Conservation (phyloP, 2,113 vertebrate genomes). For the Prietella phreatophila region DNA sequence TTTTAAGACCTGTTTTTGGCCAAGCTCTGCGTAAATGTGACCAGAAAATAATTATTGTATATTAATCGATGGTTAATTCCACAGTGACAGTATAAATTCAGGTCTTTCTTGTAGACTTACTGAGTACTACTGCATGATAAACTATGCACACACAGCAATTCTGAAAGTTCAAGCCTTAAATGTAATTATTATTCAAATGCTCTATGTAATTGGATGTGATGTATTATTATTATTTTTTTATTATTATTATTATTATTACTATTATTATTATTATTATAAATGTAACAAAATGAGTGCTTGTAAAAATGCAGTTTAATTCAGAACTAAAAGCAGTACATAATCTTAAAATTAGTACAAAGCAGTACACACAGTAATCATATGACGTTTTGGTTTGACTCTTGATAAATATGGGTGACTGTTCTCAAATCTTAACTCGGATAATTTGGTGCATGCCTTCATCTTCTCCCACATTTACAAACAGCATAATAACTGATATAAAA, state of each 20-base stretch:
- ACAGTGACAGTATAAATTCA: not conserved
- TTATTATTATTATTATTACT: not conserved
- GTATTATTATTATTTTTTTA: not conserved
- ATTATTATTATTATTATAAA: not conserved
- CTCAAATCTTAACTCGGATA: not conserved
- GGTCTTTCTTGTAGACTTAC: not conserved
- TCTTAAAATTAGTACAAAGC: slow-evolving; percentile 7
- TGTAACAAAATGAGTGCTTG: not conserved
- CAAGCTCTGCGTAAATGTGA: not conserved
- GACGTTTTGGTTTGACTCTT: not conserved
- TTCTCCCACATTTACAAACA: not conserved
- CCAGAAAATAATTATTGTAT: not conserved
- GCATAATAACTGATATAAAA: not conserved
- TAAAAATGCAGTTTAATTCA: not conserved
- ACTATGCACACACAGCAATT: not conserved
- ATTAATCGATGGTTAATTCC: not conserved
- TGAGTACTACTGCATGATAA: not conserved
- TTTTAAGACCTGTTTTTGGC: not conserved
- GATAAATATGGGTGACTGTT: not conserved
- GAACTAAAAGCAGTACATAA: not conserved
- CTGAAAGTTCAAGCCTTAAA: not conserved
- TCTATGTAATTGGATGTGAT: not conserved
- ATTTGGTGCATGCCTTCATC: not conserved
- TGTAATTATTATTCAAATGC: not conserved
- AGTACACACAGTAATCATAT: not conserved